phyloP scores from a whole-genome alignment of 2,797 vertebrate species.

The Austrolebias charrua region DNA sequence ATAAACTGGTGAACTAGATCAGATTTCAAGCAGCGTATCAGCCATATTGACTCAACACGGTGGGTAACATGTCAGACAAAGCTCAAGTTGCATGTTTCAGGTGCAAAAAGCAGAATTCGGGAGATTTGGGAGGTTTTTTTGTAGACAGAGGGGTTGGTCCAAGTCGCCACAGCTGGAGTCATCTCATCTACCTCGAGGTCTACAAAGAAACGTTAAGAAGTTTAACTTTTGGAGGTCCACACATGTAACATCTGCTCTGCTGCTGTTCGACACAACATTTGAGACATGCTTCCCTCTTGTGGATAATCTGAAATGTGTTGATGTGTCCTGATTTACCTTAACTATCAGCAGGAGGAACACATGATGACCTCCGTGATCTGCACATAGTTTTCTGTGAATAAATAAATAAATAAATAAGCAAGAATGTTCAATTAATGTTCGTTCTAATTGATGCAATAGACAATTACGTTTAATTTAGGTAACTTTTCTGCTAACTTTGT shows the following conservation, averaged over 20 bases:
- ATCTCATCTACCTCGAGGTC: constrained; percentile 48
- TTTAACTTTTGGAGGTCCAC: background rate
- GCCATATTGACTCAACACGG: constrained; percentile 26
- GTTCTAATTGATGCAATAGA: background rate
- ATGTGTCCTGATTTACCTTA: constrained; percentile 77
- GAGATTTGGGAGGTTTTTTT: constrained; percentile 41
- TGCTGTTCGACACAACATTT: constrained; percentile 29
- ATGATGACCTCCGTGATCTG: constrained; percentile 75
- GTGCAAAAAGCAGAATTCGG: constrained; percentile 22
- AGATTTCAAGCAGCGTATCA: background rate
- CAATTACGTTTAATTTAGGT: background rate
- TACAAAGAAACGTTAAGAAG: constrained; percentile 18
- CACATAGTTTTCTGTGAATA: constrained; percentile 77
- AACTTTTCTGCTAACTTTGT: background rate
- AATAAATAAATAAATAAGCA: background rate
- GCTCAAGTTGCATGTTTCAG: constrained; percentile 22
- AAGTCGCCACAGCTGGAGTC: constrained; percentile 75
- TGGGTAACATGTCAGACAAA: constrained; percentile 13
- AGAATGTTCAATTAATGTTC: background rate
- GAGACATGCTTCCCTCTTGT: constrained; percentile 69
- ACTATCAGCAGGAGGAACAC: constrained; percentile 71
- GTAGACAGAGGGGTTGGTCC: constrained; percentile 81
- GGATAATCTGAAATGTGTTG: constrained; percentile 35
- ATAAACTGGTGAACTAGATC: background rate
- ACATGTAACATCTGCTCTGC: background rate